Evolutionary conservation across 2,797 vertebrate species (phyloP), one percentile per base, ranked within the genome.

Genomic region (Carduelis carduelis): DNA sequence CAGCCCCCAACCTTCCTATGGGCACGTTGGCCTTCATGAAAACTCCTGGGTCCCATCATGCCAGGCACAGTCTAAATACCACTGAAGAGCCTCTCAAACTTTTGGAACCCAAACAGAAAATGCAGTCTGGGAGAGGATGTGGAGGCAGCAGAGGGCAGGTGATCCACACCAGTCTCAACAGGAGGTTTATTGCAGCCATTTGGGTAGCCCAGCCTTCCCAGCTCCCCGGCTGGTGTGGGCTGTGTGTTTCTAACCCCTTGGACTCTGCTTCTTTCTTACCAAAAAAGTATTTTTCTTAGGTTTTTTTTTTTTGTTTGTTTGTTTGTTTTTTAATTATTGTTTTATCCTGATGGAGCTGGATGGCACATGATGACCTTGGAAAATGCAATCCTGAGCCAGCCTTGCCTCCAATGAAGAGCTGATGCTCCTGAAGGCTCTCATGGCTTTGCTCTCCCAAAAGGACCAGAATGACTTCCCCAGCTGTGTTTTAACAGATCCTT

Each of bases 151-250:
- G 37, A 77, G 22, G 49, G n/a, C n/a, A 63, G n/a, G 9, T 18
- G 30, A 72, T 57, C 49, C 50, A 12, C 50, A 65, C 19, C 59
- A 72, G 12, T 27, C 66, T 47, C 64, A 39, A 7, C n/a, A 85
- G 70, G 90, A 90, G 64, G 78, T 66, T 94, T 68, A 92, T 64
- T 87, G 61, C n/a, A 74, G 41, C 5, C 30, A 77, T 92, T 93
- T 87, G 71, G 49, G 64, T 76, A 90, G 68, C 60, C 41, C 75
- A 93, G 59, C 52, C 66, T 89, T 92, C 39, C 77, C 77, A 92
- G 27, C 53, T 89, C 50, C 55, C 37, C 32, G 34, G 32, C 49
- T 78, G 19, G 24, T 57, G 28, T 7, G 28, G 49, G 15, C 30
- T 34, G 9, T 39, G 18, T 43, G 8, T 50, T 92, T 93, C 57